Evolutionary conservation across 2,113 vertebrate species (phyloP), one percentile per base, ranked within the genome.

Genomic region (Columba janthina): DNA sequence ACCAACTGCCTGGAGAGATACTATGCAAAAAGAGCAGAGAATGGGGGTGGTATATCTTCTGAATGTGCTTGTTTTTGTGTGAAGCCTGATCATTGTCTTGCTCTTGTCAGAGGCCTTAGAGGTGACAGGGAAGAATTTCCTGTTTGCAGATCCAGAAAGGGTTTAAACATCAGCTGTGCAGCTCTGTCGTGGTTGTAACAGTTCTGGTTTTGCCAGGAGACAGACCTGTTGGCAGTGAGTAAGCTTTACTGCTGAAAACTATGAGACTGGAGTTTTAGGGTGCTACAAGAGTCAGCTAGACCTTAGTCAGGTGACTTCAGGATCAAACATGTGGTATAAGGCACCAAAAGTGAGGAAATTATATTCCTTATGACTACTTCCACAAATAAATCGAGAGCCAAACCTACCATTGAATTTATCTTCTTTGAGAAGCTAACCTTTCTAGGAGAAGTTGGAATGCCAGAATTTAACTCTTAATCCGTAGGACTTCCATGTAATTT

Each of bases 211-310:
- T 54, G 26, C 20, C 74, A 32, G n/a, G 26, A 65, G 34, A 48
- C 15, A 78, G 42, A 72, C 4, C 26, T 69, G 11, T 5, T 34
- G 9, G 29, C 57, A 15, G 5, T 15, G 31, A 53, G 4, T 28
- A 38, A 89, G 46, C 12, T 89, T 78, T 54, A 50, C 25, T 53
- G n/a, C 28, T 86, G 26, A 65, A 86, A 89, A 22, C 40, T 24
- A 15, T 0, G 0, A 5, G 8, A n/a, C 25, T 74, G 31, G 42
- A n/a, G 36, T 28, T 65, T 79, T 34, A 36, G 34, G 11, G 28
- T 42, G 20, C 28, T 42, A 9, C 38, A 26, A 46, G 62, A 46
- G 21, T 50, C 57, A 88, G 20, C 11, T 66, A 67, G 32, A 85
- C 56, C 21, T 54, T 84, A 61, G 11, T 12, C 72, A 77, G 46